These are phyloP conservation scores for Callosobruchus maculatus DNA, from an alignment of 2,888 invertebrate species.

Conservation along the genomic window DNA sequence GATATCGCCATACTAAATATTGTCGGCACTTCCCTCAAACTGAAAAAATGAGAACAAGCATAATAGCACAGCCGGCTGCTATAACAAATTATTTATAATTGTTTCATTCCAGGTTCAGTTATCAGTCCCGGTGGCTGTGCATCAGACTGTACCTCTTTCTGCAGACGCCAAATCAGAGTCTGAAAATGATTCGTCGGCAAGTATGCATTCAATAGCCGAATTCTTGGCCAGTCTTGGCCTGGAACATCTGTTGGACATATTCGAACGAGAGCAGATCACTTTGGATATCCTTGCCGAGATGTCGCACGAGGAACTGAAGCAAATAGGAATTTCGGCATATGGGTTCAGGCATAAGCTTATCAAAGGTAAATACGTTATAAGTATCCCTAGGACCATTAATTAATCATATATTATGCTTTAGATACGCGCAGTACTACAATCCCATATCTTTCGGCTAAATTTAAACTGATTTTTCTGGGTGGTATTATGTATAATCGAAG, in stretches of 20 bases:
- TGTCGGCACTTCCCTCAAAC: too few species aligned
- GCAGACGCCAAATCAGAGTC: background rate
- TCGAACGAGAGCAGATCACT: slow-evolving; percentile 93
- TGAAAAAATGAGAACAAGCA: too few species aligned
- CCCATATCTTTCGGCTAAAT: too few species aligned
- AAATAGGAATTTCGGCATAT: slow-evolving; percentile 92
- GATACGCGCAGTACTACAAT: too few species aligned
- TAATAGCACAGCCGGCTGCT: too few species aligned
- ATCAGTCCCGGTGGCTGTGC: background rate
- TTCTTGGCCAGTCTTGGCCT: slow-evolving; percentile 81
- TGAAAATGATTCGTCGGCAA: background rate
- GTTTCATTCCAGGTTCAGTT: background rate
- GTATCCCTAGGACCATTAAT: too few species aligned
- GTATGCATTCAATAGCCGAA: slow-evolving; percentile 55
- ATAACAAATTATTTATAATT: too few species aligned
- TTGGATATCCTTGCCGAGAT: slow-evolving; percentile 94
- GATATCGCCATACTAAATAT: too few species aligned
- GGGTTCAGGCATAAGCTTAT: slow-evolving; percentile 92
- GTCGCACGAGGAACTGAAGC: slow-evolving; percentile 95
- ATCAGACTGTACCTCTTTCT: background rate
- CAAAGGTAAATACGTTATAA: slow-evolving; percentile 62
- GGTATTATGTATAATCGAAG: too few species aligned
- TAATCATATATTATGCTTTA: too few species aligned
- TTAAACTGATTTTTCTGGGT: too few species aligned
- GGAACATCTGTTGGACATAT: slow-evolving; percentile 80